phyloP scores from a whole-genome alignment of 2,888 invertebrate species.

The Plutella xylostella region DNA sequence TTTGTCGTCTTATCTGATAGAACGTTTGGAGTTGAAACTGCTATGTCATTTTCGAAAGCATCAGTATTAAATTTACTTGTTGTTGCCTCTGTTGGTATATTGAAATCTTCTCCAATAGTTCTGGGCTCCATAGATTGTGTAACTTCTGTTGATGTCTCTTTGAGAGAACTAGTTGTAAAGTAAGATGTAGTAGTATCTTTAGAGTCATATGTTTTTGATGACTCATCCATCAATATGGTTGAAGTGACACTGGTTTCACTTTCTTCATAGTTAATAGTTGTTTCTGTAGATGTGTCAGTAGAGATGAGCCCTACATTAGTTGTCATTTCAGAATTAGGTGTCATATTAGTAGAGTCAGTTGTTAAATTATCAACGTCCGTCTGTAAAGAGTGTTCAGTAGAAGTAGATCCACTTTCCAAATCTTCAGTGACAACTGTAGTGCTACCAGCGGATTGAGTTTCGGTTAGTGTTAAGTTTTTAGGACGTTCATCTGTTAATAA shows the following conservation, averaged over 20 bases:
- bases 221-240: slow-evolving; percentile 7
- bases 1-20: not conserved
- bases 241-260: slow-evolving; percentile 17
- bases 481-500: slow-evolving; percentile 65
- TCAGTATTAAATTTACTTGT: not conserved
- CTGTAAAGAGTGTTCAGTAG: slow-evolving; percentile 5
- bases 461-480: slow-evolving; percentile 62
- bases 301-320: too few species aligned
- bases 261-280: slow-evolving; percentile 15
- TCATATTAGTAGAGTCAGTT: slow-evolving; percentile 18
- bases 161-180: not conserved
- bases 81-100: not conserved
- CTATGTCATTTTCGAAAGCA: not conserved
- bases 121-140: not conserved
- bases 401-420: slow-evolving; percentile 25
- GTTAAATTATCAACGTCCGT: slow-evolving; percentile 18
- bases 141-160: not conserved
- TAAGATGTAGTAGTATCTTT: not conserved
- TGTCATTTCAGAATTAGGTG: slow-evolving; percentile 9
- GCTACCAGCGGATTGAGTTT: slow-evolving; percentile 42
- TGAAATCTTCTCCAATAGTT: not conserved
- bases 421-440: slow-evolving; percentile 28
- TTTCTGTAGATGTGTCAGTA: slow-evolving; percentile 15
- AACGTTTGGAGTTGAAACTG: not conserved
- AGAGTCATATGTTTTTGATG: not conserved